Conservation (phyloP, 1,140 invertebrate genomes). For the Drosophila takahashii region DNA sequence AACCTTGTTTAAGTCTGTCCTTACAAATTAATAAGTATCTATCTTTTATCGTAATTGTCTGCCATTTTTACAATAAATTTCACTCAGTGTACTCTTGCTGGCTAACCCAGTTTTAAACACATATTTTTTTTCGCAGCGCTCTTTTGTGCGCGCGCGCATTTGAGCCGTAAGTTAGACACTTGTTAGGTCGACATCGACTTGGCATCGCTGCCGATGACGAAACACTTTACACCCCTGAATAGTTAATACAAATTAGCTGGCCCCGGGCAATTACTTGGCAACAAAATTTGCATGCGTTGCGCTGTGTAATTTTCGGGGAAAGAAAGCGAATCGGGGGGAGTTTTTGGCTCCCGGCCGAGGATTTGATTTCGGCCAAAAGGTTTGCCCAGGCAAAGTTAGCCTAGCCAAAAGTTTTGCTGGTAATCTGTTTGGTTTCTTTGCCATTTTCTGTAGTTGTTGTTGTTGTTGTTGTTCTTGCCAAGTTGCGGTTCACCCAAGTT, state of each 20-base stretch:
- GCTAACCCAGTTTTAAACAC: constrained; percentile 64
- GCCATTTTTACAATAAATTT: not conserved
- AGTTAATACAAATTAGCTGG: constrained; percentile 62
- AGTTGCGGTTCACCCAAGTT: constrained; percentile 68
- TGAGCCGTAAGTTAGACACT: constrained; percentile 44
- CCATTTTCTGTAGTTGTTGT: constrained; percentile 28
- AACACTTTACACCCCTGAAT: constrained; percentile 60
- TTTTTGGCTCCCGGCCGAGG: not conserved
- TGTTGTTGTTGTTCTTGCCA: constrained; percentile 36
- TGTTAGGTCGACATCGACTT: constrained; percentile 42
- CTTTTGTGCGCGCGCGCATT: constrained; percentile 46
- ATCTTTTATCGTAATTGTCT: too few relatives aligned
- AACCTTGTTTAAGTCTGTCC: too few relatives aligned
- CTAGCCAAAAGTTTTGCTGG: constrained; percentile 66
- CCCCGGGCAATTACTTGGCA: constrained; percentile 41
- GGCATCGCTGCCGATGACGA: constrained; percentile 40
- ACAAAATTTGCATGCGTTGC: constrained; percentile 52
- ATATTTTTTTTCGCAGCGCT: constrained; percentile 47
- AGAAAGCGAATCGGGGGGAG: not conserved
- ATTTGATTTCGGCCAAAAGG: constrained; percentile 52
- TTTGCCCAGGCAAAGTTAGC: constrained; percentile 51
- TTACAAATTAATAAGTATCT: too few relatives aligned
- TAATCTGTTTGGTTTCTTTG: constrained; percentile 67
- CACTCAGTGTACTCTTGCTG: not conserved
- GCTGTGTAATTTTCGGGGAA: constrained; percentile 21